Evolutionary conservation across 2,888 invertebrate species (phyloP).

Genomic region (Portevinia maculata): DNA sequence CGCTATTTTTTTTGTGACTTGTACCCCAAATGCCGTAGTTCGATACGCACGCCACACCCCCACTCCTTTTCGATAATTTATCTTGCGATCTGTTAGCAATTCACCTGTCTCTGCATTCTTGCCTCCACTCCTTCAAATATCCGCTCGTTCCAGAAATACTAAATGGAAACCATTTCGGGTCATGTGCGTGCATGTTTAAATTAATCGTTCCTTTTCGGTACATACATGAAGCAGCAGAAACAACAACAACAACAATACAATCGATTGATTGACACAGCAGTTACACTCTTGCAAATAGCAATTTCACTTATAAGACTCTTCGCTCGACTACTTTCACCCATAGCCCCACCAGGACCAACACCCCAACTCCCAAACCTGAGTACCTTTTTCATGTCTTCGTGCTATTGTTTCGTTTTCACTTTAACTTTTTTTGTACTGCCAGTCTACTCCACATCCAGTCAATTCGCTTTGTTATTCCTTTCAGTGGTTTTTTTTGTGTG

Average conservation of each 20-base stretch:
- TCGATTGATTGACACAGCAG: slow-evolving; percentile 59
- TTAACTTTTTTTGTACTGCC: slow-evolving; percentile 1
- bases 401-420: slow-evolving; percentile 13
- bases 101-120: background rate
- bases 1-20: too few relatives aligned
- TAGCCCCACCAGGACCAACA: slow-evolving; percentile 2
- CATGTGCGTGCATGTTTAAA: slow-evolving; percentile 36
- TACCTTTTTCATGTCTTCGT: slow-evolving; percentile 39
- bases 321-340: background rate
- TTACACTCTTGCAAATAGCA: slow-evolving; percentile 52
- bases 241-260: slow-evolving; percentile 21
- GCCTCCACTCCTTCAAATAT: background rate
- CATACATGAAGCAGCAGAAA: background rate
- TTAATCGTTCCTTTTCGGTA: slow-evolving; percentile 19
- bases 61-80: too few relatives aligned
- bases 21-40: too few relatives aligned
- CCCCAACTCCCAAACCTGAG: too few relatives aligned
- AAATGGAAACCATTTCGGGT: slow-evolving; percentile 31
- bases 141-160: background rate
- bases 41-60: too few relatives aligned
- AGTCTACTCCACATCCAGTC: background rate
- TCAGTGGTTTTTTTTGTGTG: background rate
- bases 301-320: slow-evolving; percentile 25
- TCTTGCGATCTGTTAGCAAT: background rate
- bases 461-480: slow-evolving; percentile 1